Base-by-base conservation (phyloP, 2,113 vertebrate genomes). In the Centropus unirufus region DNA sequence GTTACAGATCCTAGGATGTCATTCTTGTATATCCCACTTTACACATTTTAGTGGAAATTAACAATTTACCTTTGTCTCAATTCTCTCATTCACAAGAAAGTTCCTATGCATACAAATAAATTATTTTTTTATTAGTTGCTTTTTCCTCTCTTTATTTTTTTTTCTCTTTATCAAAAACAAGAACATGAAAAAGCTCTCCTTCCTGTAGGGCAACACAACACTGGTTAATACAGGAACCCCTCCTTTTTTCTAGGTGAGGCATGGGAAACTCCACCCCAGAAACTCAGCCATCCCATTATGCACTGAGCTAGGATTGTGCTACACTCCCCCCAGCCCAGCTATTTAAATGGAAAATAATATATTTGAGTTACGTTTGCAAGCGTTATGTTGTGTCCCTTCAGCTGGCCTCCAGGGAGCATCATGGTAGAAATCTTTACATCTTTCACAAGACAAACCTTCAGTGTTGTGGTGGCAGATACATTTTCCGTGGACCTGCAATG, bases 381-480 rank as follows among this genome's bases (percentile, higher is more conserved):
- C 74, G 40, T 97, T 92, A 36, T 96, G 94, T 83, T 96, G 79
- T 61, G 68, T 59, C 77, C 96, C 96, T 62, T 96, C 96, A 59
- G 98, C 99, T 52, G 98, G 98, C 89, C 97, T 98, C 99, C 98
- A 99, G 80, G 98, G 98, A 95, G 96, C 90, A 55, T 99, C 98
- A 10, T 98, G 98, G 97, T 99, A 98, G 97, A 99, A 98, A 89
- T 98, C 98, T 92, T 97, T 97, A 94, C 99, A 99, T 59, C 96
- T 96, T 94, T 99, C 98, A 87, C 99, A 99, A 96, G 99, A 98
- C 1, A 95, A 92, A 40, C 99, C 98, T 9, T 97, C 98, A 1
- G 98, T 99, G 66, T 99, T 98, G 95, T 99, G 99, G 57, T 98
- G 97, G 93, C 98, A 99, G 70, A 99, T 66, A 88, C 99, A 99